These are phyloP conservation scores for Gymnocephalus cernua DNA, from an alignment of 2,113 vertebrate species.

Conservation along the genomic window DNA sequence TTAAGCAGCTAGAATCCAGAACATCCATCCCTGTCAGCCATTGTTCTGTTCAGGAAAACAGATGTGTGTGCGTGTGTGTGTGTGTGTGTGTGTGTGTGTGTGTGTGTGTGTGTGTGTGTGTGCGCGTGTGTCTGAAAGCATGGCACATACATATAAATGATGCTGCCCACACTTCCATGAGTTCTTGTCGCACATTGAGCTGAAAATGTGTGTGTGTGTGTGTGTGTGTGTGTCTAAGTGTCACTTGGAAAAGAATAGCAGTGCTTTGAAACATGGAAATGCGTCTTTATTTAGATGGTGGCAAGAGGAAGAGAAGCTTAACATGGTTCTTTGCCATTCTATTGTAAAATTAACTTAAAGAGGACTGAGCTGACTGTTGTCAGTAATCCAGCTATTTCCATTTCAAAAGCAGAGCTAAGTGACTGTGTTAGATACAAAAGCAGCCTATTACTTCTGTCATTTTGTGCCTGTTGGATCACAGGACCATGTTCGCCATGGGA, in stretches of 20 bases:
- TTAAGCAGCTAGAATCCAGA: slow-evolving; percentile 72
- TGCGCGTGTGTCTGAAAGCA: slow-evolving; percentile 27
- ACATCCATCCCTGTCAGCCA: slow-evolving; percentile 76
- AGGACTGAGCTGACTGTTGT: slow-evolving; percentile 56
- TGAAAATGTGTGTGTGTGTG: slow-evolving; percentile 35
- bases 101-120: not conserved
- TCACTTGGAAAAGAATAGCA: slow-evolving; percentile 28
- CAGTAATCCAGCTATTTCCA: slow-evolving; percentile 73
- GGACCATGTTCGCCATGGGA: slow-evolving; percentile 13
- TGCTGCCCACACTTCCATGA: slow-evolving; percentile 20
- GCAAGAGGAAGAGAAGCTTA: slow-evolving; percentile 44
- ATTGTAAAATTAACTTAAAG: slow-evolving; percentile 54
- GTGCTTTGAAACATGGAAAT: slow-evolving; percentile 37
- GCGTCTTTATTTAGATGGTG: slow-evolving; percentile 53
- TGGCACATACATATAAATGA: slow-evolving; percentile 37
- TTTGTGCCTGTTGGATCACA: slow-evolving; percentile 42
- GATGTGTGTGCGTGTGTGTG: slow-evolving; percentile 10
- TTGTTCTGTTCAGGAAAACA: slow-evolving; percentile 64
- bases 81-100: not conserved
- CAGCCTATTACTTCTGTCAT: slow-evolving; percentile 48
- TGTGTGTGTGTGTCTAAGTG: slow-evolving; percentile 10
- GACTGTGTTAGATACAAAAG: slow-evolving; percentile 67
- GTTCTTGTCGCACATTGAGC: slow-evolving; percentile 40
- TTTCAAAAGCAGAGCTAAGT: slow-evolving; percentile 70
- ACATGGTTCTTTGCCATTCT: slow-evolving; percentile 31